These are phyloP conservation scores for Epicampocera succincta DNA, from an alignment of 2,888 invertebrate species.

Conservation along the genomic window DNA sequence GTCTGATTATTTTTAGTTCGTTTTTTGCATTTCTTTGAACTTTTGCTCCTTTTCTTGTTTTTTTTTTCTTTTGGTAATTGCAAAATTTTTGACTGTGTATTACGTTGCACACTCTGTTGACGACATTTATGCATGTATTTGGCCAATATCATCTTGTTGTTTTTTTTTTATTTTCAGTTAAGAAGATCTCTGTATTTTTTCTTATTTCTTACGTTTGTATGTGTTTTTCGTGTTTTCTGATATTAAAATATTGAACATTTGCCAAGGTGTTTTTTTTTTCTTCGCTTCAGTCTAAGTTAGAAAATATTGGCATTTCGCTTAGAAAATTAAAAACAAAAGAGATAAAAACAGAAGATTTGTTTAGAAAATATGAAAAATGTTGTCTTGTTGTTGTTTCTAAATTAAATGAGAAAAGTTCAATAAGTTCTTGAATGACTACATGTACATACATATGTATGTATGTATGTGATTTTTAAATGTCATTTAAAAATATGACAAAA, in stretches of 20 bases:
- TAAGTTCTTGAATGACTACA: too few relatives aligned
- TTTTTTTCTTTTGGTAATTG: constrained; percentile 11
- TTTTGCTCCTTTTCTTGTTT: constrained; percentile 45
- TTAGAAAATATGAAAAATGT: constrained; percentile 27
- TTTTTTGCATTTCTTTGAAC: constrained; percentile 45
- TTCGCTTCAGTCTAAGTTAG: constrained; percentile 53
- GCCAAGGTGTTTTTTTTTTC: constrained; percentile 50
- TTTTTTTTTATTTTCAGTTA: constrained; percentile 9
- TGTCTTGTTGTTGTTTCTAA: background rate
- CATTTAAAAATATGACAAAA: background rate
- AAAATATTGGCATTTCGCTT: constrained; percentile 60
- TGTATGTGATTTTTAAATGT: constrained; percentile 4
- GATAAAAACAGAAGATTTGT: constrained; percentile 4
- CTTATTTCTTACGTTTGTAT: constrained; percentile 6
- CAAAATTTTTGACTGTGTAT: constrained; percentile 17
- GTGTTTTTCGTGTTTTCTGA: constrained; percentile 36
- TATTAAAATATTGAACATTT: constrained; percentile 63
- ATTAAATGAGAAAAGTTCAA: background rate
- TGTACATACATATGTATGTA: too few relatives aligned
- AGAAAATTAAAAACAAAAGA: constrained; percentile 37
- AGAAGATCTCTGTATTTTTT: constrained; percentile 24
- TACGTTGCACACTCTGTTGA: constrained; percentile 48
- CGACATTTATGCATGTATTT: constrained; percentile 63
- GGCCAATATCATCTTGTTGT: constrained; percentile 48
- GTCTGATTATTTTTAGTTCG: constrained; percentile 20